Evolutionary conservation across 2,113 vertebrate genomes (phyloP), one percentile per base, ranked within the genome.

Genomic region (Bufo bufo): DNA sequence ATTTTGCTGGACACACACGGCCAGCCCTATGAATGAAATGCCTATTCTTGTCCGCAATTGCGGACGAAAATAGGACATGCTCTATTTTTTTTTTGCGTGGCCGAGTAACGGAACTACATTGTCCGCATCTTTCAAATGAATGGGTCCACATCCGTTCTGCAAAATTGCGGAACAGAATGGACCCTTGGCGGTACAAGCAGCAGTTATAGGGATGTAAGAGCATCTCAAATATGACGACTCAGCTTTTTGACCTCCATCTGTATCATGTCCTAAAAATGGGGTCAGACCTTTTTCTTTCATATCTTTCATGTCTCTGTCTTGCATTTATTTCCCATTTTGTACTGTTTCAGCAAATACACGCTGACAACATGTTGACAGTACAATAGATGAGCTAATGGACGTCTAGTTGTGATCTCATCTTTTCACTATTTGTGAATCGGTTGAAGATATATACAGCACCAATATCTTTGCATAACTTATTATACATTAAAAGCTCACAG

Each of bases 331-430:
- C 23, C 0, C 12, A 71, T 71, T 43, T 71, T 71, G 33, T 71
- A 43, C 33, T 45, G 11, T 45, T 71, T 43, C 11, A 71, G 33
- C 69, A 16, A 71, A 71, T 71, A 43, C 11, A 43, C 14, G 2
- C 33, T 43, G 23, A 43, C 33, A 71, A 14, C 11, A 71, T 71
- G 69, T 6, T 71, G 69, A 71, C 69, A 71, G 23, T 71, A 71
- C 23, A 71, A 71, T 71, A 3, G 33, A 43, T 71, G 14, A 71
- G 45, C 3, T 43, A 71, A 43, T 45, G 11, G 12, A 13, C 3
- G 69, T 20, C 69, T 12, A 71, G 33, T 71, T 71, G 33, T 71
- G 69, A 45, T 71, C 69, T 71, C 69, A 71, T 71, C 69, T 71
- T 71, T 71, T 71, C 69, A 71, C 69, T 71, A 71, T 71, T 71